A percentile compares a stretch with the other conserved stretches of the same genome.
phyloP scores from a whole-genome alignment of 92 coral and sea anemone species.

The Chrysogorgia sp. region DNA sequence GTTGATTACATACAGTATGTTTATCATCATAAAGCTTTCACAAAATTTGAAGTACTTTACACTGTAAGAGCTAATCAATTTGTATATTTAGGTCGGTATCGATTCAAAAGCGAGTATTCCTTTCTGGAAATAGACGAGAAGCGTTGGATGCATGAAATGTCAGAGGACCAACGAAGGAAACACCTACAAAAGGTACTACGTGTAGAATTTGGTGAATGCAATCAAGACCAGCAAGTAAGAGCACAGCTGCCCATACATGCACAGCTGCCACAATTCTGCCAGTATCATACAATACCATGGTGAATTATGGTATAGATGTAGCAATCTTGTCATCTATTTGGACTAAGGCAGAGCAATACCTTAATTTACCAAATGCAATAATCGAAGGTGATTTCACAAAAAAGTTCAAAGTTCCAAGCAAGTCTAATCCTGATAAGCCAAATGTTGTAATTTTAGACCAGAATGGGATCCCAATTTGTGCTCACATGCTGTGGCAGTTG shows the following conservation, averaged over 20 bases:
- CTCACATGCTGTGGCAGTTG: slow-evolving; percentile 12
- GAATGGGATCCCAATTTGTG: slow-evolving; percentile 10
- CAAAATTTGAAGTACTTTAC: too few species aligned
- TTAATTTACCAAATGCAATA: neutral
- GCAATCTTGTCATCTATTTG: slow-evolving; percentile 2
- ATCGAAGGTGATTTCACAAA: slow-evolving; percentile 9
- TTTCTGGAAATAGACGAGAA: too few species aligned
- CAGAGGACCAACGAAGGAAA: too few species aligned
- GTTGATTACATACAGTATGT: too few species aligned
- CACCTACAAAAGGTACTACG: too few species aligned
- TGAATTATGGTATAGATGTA: neutral
- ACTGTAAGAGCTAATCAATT: too few species aligned
- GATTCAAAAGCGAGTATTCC: too few species aligned
- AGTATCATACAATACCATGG: slow-evolving; percentile 5
- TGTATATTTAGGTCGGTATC: too few species aligned
- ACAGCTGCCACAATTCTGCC: neutral
- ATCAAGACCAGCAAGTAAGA: neutral
- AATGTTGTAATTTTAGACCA: neutral
- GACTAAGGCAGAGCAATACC: slow-evolving; percentile 12
- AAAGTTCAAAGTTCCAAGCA: neutral
- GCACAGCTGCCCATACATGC: neutral
- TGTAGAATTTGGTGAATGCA: too few species aligned
- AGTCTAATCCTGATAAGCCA: slow-evolving; percentile 4
- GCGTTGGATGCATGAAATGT: too few species aligned
- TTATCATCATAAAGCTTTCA: too few species aligned